Evolutionary conservation across 2,888 invertebrate genomes (phyloP), one percentile per base, ranked within the genome.

Genomic region (Meandrusa payeni): DNA sequence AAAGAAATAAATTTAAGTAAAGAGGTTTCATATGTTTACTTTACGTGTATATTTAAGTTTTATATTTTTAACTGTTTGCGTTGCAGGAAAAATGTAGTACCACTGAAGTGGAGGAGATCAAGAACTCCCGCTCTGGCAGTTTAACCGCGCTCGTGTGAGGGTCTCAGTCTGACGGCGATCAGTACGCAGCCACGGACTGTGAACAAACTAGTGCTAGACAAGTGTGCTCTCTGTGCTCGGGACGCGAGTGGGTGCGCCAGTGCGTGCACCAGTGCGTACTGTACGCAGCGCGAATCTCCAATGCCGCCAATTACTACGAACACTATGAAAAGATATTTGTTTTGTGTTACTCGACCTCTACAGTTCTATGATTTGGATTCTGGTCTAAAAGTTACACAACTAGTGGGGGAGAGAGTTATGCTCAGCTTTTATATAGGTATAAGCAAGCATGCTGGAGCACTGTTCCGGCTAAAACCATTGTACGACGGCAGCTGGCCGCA

Each of bases 101-200:
- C 3, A 43, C 61, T 27, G 73, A 74, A 33, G 33, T 58, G 1
- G 69, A 73, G 5, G 74, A 71, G 12, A 75, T 58, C 51, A 79
- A 79, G 52, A 72, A 72, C 52, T 74, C 72, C 4, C 78, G 80
- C 37, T 76, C 82, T 5, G 76, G 80, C 32, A 86, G 86, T 59
- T 55, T 83, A 31, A 86, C 85, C 24, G 86, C 86, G 48, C 81
- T 87, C 38, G 86, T 86, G 39, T 81, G 65, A 62, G 47, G n/a
- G 22, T 41, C 37, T 20, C 23, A 37, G 11, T 5, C 1, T 3
- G 7, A 32, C 31, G 38, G 41, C 43, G 33, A 51, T 22, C 4
- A 27, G 36, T 47, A 39, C 45, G 55, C 58, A 55, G 62, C 58
- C 59, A 48, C 32, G 24, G 20, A 36, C 32, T 42, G 52, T 57